Base-by-base conservation (phyloP, 2,113 vertebrate genomes). In the Nycticebus coucang region DNA sequence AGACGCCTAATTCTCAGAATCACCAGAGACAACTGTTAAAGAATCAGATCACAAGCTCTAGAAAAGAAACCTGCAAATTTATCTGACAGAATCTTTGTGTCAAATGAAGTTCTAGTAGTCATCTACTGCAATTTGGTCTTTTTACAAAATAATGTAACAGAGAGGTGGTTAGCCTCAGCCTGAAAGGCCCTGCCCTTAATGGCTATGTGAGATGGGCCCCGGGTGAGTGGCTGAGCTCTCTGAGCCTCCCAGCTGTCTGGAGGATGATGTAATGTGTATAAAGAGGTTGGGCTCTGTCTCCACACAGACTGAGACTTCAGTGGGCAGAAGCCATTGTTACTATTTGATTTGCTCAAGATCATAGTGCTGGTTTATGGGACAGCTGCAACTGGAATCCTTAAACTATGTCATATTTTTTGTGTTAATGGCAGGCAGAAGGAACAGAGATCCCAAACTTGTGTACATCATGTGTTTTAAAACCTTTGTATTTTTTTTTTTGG, bases 161-260 rank as follows among this genome's bases (percentile, higher is more conserved):
- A 41, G 30, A 0, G 0, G 11, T 18, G 4, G 19, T 30, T 3
- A 57, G 90, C 33, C 30, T 22, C 37, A 66, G 33, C 37, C 1
- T 50, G 45, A 50, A 50, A 9, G 45, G 45, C 45, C 45, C 10
- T 50, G 45, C 45, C 45, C 45, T 50, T 50, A 50, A 10, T 50
- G 45, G 45, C 8, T 50, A 50, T 9, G 45, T 50, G 45, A 50
- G 45, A 9, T 50, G 45, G 45, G 45, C 59, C 45, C 33, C 77
- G 37, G 45, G 28, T 19, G 11, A 75, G 59, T 17, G 6, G 28
- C n/a, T 74, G 35, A 71, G 59, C 17, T 13, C 12, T 37, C 87
- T 14, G 11, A 35, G 37, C 19, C n/a, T 37, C 24, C 1, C 26
- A 59, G 91, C 93, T 86, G 55, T 12, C 41, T 60, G 83, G 45